phyloP scores from a whole-genome alignment of 2,113 vertebrate species.

The Nothoprocta pentlandii region DNA sequence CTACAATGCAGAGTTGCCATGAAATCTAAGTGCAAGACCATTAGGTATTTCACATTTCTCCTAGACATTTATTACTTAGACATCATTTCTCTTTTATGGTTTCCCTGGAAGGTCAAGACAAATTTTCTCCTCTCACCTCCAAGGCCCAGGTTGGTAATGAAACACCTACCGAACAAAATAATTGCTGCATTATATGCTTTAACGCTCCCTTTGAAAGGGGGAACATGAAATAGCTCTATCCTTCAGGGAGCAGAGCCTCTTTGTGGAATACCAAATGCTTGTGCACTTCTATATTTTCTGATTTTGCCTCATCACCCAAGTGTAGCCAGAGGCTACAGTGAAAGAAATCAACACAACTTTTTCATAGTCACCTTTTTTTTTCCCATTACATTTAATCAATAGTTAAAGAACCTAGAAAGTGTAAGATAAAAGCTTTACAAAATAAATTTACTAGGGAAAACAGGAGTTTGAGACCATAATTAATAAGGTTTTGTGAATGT shows the following conservation, averaged over 20 bases:
- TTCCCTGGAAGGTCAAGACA: slow-evolving; percentile 49
- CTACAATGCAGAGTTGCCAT: not conserved
- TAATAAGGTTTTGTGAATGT: not conserved
- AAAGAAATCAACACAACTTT: not conserved
- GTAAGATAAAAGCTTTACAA: not conserved
- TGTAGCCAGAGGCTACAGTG: not conserved
- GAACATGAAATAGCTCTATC: slow-evolving; percentile 24
- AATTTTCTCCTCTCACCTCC: slow-evolving; percentile 57
- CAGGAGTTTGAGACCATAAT: not conserved
- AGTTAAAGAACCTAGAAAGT: not conserved
- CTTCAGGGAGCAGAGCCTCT: slow-evolving; percentile 27
- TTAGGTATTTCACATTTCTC: slow-evolving; percentile 22
- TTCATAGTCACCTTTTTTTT: not conserved
- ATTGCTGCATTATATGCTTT: slow-evolving; percentile 14
- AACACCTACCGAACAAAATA: slow-evolving; percentile 62
- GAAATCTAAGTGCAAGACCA: not conserved
- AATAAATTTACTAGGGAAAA: not conserved
- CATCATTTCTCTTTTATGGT: slow-evolving; percentile 39
- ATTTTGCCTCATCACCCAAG: not conserved
- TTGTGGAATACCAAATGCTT: not conserved
- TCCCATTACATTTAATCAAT: not conserved
- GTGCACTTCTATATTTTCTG: not conserved
- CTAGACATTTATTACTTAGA: slow-evolving; percentile 48
- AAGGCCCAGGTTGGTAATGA: slow-evolving; percentile 62
- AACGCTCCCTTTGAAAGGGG: slow-evolving; percentile 21